phyloP scores from a whole-genome alignment of 2,797 vertebrate genomes.

The Megaceryle alcyon region DNA sequence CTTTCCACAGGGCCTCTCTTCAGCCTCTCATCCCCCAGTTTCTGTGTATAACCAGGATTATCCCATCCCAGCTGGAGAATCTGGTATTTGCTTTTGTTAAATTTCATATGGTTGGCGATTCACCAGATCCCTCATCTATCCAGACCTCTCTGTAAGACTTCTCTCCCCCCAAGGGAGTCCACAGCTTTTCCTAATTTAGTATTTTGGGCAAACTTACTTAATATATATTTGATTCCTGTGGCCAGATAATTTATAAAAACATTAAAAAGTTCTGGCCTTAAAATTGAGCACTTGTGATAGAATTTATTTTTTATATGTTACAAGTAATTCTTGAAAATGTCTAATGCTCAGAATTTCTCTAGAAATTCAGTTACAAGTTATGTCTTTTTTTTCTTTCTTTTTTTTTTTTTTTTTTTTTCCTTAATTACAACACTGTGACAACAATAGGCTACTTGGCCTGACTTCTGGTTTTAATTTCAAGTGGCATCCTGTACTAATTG shows the following conservation, averaged over 20 bases:
- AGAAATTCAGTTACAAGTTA: neutral
- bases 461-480: neutral
- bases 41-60: too few relatives aligned
- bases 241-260: neutral
- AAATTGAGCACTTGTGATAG: neutral
- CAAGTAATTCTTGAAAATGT: neutral
- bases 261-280: neutral
- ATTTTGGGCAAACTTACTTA: too few relatives aligned
- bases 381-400: neutral
- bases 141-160: too few relatives aligned
- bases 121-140: too few relatives aligned
- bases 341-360: neutral
- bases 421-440: neutral
- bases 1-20: too few relatives aligned
- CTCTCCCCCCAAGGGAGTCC: too few relatives aligned
- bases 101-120: too few relatives aligned
- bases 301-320: neutral
- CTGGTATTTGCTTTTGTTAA: too few relatives aligned
- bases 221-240: too few relatives aligned
- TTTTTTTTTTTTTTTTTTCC: neutral
- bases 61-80: too few relatives aligned
- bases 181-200: too few relatives aligned
- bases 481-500: neutral
- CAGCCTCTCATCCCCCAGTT: too few relatives aligned
- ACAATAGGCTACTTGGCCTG: neutral